Evolutionary conservation across 2,113 vertebrate genomes (phyloP).

Genomic region (Choloepus hoffmanni): DNA sequence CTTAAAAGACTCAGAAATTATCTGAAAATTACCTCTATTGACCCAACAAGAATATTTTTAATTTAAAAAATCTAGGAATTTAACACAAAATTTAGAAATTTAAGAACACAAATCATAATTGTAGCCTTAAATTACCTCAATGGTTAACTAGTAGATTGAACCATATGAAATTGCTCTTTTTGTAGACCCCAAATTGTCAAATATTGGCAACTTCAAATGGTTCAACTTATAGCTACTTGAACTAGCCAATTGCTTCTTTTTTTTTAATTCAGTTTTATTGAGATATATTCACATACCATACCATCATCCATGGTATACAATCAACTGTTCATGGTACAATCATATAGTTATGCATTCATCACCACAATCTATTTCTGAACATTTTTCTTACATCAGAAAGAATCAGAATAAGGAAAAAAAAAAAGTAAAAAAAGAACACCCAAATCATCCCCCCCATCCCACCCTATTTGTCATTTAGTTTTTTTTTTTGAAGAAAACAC

Average conservation of each 20-base stretch:
- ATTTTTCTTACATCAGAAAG: too few relatives aligned
- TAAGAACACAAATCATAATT: conserved; percentile 32
- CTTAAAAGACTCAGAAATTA: conserved; percentile 43
- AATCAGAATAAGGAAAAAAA: too few relatives aligned
- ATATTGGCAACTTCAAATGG: not conserved
- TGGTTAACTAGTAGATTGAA: conserved; percentile 5
- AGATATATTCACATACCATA: too few relatives aligned
- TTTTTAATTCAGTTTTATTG: too few relatives aligned
- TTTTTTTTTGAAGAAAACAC: too few relatives aligned
- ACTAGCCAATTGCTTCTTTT: not conserved
- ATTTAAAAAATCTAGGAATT: conserved; percentile 10
- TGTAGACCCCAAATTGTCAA: not conserved
- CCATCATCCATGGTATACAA: too few relatives aligned
- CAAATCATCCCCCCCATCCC: too few relatives aligned
- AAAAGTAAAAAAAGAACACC: too few relatives aligned
- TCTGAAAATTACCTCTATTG: not conserved
- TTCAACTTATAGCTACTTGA: not conserved
- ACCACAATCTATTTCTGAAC: too few relatives aligned
- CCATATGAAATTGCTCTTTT: not conserved
- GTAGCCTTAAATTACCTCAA: not conserved
- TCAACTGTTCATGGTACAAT: too few relatives aligned
- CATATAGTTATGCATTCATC: too few relatives aligned
- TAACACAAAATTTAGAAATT: conserved; percentile 42
- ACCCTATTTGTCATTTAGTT: too few relatives aligned
- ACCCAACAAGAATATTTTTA: conserved; percentile 50